Conservation (phyloP, 2,888 invertebrate species). For the Gnatocerus cornutus region DNA sequence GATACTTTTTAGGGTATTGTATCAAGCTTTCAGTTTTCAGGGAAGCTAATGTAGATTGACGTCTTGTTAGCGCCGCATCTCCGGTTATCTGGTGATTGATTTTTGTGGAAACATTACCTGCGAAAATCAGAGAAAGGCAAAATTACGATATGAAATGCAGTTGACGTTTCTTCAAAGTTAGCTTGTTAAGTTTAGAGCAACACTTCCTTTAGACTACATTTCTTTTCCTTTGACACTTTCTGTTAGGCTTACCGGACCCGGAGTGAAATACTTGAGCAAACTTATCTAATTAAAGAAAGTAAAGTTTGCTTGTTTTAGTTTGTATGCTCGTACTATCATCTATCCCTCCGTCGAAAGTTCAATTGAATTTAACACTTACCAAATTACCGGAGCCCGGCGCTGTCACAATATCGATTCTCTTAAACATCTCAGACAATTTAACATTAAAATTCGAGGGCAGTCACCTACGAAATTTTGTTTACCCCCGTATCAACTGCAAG, state of each 20-base stretch:
- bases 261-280: slow-evolving; percentile 36
- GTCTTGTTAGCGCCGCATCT: slow-evolving; percentile 31
- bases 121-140: slow-evolving; percentile 4
- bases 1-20: slow-evolving; percentile 33
- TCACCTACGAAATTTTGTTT: slow-evolving; percentile 29
- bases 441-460: slow-evolving; percentile 25
- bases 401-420: slow-evolving; percentile 15
- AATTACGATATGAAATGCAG: too few relatives aligned
- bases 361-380: slow-evolving; percentile 35
- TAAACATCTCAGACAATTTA: slow-evolving; percentile 19
- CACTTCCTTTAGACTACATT: slow-evolving; percentile 20
- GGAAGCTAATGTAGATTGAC: slow-evolving; percentile 37
- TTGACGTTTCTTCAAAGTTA: too few relatives aligned
- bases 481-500: slow-evolving; percentile 30
- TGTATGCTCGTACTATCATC: slow-evolving; percentile 32
- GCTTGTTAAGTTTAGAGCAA: too few relatives aligned
- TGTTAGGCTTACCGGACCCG: slow-evolving; percentile 13
- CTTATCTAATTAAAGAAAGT: slow-evolving; percentile 47
- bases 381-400: slow-evolving; percentile 12
- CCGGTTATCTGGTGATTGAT: slow-evolving; percentile 41
- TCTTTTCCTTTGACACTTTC: slow-evolving; percentile 30
- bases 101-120: slow-evolving; percentile 19
- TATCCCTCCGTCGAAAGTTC: slow-evolving; percentile 35
- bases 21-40: slow-evolving; percentile 34
- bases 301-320: slow-evolving; percentile 38